phyloP scores from a whole-genome alignment of 2,888 invertebrate genomes.

The Thereva nobilitata region DNA sequence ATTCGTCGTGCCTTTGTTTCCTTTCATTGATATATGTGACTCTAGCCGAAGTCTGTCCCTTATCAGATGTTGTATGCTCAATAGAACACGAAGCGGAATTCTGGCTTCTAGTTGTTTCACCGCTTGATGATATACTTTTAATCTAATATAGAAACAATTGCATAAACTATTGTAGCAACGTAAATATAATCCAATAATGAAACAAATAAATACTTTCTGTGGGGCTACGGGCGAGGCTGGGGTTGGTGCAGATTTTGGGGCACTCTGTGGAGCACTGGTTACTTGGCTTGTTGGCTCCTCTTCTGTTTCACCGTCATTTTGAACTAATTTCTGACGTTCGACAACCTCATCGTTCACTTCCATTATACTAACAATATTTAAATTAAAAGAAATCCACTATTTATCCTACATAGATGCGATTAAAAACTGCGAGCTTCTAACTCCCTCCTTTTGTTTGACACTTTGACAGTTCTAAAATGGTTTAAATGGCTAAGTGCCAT shows the following conservation, averaged over 20 bases:
- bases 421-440: too few relatives aligned
- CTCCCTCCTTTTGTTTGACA: too few relatives aligned
- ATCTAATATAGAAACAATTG: conserved; percentile 47
- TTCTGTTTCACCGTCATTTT: conserved; percentile 56
- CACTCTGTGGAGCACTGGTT: conserved; percentile 47
- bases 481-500: too few relatives aligned
- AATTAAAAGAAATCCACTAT: too few relatives aligned
- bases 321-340: conserved; percentile 57
- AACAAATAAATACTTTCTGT: conserved; percentile 42
- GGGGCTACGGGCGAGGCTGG: conserved; percentile 54
- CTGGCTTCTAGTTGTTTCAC: conserved; percentile 55
- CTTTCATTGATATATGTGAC: conserved; percentile 57
- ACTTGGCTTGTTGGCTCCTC: conserved; percentile 51
- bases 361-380: conserved; percentile 45
- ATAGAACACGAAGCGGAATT: conserved; percentile 57
- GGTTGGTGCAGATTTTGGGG: conserved; percentile 50
- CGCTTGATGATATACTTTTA: conserved; percentile 57
- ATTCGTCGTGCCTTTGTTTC: conserved; percentile 52
- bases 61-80: conserved; percentile 55
- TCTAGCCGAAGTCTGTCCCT: conserved; percentile 52
- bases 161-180: conserved; percentile 11
- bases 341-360: conserved; percentile 59
- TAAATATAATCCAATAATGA: neutral
- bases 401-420: too few relatives aligned
- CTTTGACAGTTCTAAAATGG: too few relatives aligned